Conservation (phyloP, 2,888 invertebrate species). For the Rhagonycha lutea region DNA sequence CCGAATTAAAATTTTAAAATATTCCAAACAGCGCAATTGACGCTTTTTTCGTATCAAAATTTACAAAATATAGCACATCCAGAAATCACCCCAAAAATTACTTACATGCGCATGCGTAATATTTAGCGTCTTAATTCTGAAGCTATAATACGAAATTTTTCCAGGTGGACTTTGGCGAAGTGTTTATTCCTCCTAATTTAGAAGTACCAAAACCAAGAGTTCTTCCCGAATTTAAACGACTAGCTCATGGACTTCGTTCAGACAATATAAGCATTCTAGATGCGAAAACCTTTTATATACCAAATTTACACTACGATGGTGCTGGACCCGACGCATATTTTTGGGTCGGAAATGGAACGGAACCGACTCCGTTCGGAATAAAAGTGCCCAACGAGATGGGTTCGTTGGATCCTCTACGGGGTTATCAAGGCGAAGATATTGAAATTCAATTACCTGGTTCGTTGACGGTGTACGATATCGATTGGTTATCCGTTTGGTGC, state of each 20-base stretch:
- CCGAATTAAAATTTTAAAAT: too few species aligned
- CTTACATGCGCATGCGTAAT: too few species aligned
- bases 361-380: slow-evolving; percentile 79
- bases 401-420: slow-evolving; percentile 77
- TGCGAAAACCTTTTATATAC: slow-evolving; percentile 89
- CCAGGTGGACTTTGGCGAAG: slow-evolving; percentile 88
- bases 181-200: slow-evolving; percentile 75
- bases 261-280: slow-evolving; percentile 91
- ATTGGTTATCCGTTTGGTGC: slow-evolving; percentile 92
- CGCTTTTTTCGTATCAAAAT: too few species aligned
- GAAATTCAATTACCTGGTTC: slow-evolving; percentile 85
- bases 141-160: too few species aligned
- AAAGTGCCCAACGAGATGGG: slow-evolving; percentile 91
- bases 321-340: slow-evolving; percentile 92
- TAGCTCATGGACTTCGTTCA: slow-evolving; percentile 86
- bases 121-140: too few species aligned
- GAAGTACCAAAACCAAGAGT: slow-evolving; percentile 81
- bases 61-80: too few species aligned
- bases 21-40: too few species aligned
- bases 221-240: slow-evolving; percentile 82
- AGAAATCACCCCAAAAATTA: too few species aligned
- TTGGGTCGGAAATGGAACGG: slow-evolving; percentile 89
- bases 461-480: slow-evolving; percentile 86
- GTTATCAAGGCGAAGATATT: slow-evolving; percentile 90
- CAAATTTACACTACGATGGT: slow-evolving; percentile 90